Evolutionary conservation across 2,888 invertebrate genomes (phyloP).

Genomic region (Frankliniella intonsa): DNA sequence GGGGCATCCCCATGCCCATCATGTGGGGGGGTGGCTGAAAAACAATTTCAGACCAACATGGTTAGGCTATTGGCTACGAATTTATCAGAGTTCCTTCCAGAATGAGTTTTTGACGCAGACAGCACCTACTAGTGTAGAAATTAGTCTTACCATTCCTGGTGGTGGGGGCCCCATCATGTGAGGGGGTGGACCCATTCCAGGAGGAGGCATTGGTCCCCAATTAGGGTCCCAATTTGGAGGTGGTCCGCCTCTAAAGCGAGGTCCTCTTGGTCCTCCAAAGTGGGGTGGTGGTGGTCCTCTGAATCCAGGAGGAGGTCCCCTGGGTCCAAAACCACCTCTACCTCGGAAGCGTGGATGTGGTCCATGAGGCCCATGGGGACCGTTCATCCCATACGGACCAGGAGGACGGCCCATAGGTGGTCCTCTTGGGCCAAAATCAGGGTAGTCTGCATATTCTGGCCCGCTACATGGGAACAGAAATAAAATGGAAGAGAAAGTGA

Average conservation of each 20-base stretch:
- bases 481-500: neutral
- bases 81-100: too few species aligned
- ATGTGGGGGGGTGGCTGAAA: conserved; percentile 43
- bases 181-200: conserved; percentile 51
- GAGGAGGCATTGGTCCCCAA: conserved; percentile 61
- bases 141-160: conserved; percentile 36
- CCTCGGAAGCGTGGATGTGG: conserved; percentile 46
- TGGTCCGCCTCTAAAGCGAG: conserved; percentile 50
- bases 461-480: neutral
- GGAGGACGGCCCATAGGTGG: conserved; percentile 40
- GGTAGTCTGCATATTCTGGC: neutral
- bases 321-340: conserved; percentile 40
- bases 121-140: too few species aligned
- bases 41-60: conserved; percentile 16
- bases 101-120: too few species aligned
- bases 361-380: conserved; percentile 43
- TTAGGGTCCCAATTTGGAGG: conserved; percentile 59
- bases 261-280: conserved; percentile 47
- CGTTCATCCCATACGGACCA: neutral
- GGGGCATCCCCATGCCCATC: conserved; percentile 56
- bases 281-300: conserved; percentile 49
- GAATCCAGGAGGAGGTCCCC: conserved; percentile 45
- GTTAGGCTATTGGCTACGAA: neutral
- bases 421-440: conserved; percentile 24
- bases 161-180: conserved; percentile 48